phyloP scores from a whole-genome alignment of 2,797 vertebrate genomes.

The Chanos chanos region DNA sequence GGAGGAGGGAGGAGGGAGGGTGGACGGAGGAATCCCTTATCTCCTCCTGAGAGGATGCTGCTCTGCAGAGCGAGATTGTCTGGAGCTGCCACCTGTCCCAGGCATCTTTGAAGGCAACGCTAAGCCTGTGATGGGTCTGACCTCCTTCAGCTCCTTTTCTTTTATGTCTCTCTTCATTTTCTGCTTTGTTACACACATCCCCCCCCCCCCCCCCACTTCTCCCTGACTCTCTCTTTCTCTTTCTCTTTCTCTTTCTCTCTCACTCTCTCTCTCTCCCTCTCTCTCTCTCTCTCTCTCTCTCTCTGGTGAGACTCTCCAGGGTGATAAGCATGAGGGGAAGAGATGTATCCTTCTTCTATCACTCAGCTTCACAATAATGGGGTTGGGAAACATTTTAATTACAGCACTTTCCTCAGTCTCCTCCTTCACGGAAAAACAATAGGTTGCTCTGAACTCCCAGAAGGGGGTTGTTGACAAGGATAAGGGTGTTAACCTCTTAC shows the following conservation, averaged over 20 bases:
- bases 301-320: slow-evolving; percentile 33
- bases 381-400: slow-evolving; percentile 65
- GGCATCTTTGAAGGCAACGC: slow-evolving; percentile 96
- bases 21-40: slow-evolving; percentile 95
- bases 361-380: slow-evolving; percentile 34
- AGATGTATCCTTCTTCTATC: slow-evolving; percentile 24
- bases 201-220: slow-evolving; percentile 33
- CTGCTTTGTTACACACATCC: slow-evolving; percentile 86
- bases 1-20: slow-evolving; percentile 54
- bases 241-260: slow-evolving; percentile 13
- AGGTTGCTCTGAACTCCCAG: slow-evolving; percentile 43
- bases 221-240: slow-evolving; percentile 6
- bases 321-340: slow-evolving; percentile 37
- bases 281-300: slow-evolving; percentile 13
- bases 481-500: slow-evolving; percentile 54
- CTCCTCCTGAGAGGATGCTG: slow-evolving; percentile 84
- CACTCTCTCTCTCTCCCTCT: neutral
- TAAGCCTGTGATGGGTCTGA: slow-evolving; percentile 98
- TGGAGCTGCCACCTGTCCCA: slow-evolving; percentile 99
- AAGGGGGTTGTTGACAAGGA: slow-evolving; percentile 44
- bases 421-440: slow-evolving; percentile 57
- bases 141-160: slow-evolving; percentile 94
- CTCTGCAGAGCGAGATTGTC: slow-evolving; percentile 90
- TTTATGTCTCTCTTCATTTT: slow-evolving; percentile 99
- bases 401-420: slow-evolving; percentile 55